Conservation (phyloP, 1,140 invertebrate species). For the Apolygus lucorum region DNA sequence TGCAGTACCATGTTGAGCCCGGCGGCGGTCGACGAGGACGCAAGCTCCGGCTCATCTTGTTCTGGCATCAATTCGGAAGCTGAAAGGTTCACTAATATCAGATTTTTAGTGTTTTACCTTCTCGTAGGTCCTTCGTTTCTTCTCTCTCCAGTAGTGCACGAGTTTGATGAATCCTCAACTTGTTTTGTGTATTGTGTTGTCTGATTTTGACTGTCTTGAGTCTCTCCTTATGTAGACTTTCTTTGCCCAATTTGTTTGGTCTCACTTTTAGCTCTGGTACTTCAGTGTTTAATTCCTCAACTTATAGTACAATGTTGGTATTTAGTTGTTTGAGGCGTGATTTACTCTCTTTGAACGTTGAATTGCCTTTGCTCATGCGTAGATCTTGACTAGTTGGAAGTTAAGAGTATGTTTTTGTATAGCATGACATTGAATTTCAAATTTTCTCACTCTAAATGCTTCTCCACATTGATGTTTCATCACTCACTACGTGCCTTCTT, state of each 20-base stretch:
- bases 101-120: slow-evolving; percentile 37
- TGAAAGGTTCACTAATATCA: slow-evolving; percentile 58
- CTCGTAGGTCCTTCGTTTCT: neutral
- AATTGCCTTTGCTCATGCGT: too few species aligned
- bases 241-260: neutral
- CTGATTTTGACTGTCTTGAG: neutral
- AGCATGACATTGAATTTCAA: too few species aligned
- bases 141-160: neutral
- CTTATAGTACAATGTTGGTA: too few species aligned
- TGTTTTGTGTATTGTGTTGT: neutral
- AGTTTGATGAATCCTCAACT: neutral
- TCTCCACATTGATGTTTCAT: too few species aligned
- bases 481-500: too few species aligned
- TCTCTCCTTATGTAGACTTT: neutral
- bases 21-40: slow-evolving; percentile 2
- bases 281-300: too few species aligned
- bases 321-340: too few species aligned
- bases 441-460: too few species aligned
- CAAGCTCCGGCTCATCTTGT: slow-evolving; percentile 16
- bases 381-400: too few species aligned
- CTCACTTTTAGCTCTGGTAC: too few species aligned
- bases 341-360: too few species aligned
- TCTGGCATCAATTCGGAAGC: slow-evolving; percentile 13
- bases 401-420: too few species aligned
- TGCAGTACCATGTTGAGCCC: neutral